phyloP scores from a whole-genome alignment of 2,113 vertebrate species.

The Rafetus swinhoei region DNA sequence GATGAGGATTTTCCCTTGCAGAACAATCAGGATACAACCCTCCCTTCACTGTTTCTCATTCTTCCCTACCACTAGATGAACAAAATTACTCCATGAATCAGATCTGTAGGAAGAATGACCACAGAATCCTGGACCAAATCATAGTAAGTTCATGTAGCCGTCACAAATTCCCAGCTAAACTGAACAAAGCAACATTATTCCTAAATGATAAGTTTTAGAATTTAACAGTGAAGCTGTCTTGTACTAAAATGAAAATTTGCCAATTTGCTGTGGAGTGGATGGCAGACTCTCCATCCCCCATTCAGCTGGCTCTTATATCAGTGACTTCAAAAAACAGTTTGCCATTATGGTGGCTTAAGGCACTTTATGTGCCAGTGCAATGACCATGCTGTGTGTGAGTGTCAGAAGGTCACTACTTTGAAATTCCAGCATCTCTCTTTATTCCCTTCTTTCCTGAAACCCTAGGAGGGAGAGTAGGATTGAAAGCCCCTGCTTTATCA shows the following conservation, averaged over 20 bases:
- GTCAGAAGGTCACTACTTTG: slow-evolving; percentile 77
- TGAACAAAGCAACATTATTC: slow-evolving; percentile 67
- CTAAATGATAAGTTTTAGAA: slow-evolving; percentile 46
- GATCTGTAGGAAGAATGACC: slow-evolving; percentile 45
- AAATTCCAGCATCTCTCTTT: slow-evolving; percentile 75
- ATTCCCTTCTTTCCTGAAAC: slow-evolving; percentile 74
- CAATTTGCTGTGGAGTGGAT: slow-evolving; percentile 55
- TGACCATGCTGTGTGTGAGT: slow-evolving; percentile 65
- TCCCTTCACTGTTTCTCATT: slow-evolving; percentile 49
- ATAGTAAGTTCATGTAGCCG: slow-evolving; percentile 41
- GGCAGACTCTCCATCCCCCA: slow-evolving; percentile 59
- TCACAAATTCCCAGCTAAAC: slow-evolving; percentile 46
- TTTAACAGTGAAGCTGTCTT: slow-evolving; percentile 63
- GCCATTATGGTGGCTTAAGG: slow-evolving; percentile 72
- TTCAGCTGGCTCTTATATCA: slow-evolving; percentile 65
- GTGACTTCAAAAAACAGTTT: slow-evolving; percentile 70
- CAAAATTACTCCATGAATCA: slow-evolving; percentile 50
- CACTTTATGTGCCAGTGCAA: slow-evolving; percentile 73
- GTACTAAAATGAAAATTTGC: slow-evolving; percentile 48
- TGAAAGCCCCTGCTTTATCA: slow-evolving; percentile 75
- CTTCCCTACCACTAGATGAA: slow-evolving; percentile 44
- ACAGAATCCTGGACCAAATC: slow-evolving; percentile 45
- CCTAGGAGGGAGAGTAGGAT: slow-evolving; percentile 62
- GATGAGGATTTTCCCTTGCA: slow-evolving; percentile 10
- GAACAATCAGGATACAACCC: slow-evolving; percentile 22